Conservation (phyloP, 2,113 vertebrate genomes). For the Excalfactoria chinensis region DNA sequence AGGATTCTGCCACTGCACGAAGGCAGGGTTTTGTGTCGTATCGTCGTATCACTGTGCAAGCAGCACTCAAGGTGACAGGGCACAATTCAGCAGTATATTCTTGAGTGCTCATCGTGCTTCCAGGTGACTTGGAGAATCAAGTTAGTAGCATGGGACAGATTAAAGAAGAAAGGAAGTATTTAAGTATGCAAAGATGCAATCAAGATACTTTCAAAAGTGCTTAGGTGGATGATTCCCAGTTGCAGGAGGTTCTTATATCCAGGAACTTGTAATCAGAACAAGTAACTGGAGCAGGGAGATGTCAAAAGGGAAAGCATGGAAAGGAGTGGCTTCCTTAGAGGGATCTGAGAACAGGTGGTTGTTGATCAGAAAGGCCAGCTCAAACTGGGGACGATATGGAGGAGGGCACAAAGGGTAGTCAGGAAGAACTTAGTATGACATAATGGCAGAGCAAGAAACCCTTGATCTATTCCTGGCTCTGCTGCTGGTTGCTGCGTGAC, state of each 20-base stretch:
- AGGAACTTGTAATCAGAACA: background rate
- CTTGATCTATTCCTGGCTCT: constrained; percentile 30
- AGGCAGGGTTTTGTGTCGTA: background rate
- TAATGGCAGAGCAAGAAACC: background rate
- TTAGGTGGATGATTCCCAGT: background rate
- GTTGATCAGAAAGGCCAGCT: background rate
- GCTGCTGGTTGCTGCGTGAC: background rate
- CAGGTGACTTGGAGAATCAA: background rate
- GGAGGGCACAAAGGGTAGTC: accelerated
- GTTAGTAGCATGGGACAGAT: background rate
- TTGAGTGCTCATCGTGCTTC: accelerated
- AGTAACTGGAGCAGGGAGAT: background rate
- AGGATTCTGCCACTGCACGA: background rate
- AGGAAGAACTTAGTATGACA: background rate
- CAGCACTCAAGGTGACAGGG: background rate
- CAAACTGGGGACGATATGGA: background rate
- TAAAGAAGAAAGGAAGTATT: background rate
- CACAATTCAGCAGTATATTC: accelerated
- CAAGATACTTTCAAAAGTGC: background rate
- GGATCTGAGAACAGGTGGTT: background rate
- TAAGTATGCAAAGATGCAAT: background rate
- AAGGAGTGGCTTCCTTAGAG: background rate
- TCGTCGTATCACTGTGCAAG: accelerated
- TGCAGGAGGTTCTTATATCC: background rate
- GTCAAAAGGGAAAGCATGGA: accelerated